Evolutionary conservation across 2,113 vertebrate species (phyloP).

Genomic region (Microcebus lehilahytsara): DNA sequence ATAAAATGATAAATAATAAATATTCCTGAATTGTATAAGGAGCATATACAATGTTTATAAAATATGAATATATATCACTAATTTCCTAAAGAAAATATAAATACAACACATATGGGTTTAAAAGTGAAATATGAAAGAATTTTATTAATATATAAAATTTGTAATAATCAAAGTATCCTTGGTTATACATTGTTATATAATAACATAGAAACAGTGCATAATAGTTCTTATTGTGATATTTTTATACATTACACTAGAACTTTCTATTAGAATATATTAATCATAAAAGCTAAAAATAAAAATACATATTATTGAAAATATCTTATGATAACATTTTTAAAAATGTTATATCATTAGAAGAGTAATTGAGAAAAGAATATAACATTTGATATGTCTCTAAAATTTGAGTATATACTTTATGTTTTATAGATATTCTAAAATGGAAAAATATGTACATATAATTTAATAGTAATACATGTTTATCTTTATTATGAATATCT

Average conservation of each 20-base stretch:
- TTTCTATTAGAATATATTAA: neutral
- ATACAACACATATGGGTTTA: neutral
- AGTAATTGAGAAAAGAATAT: neutral
- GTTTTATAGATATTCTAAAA: neutral
- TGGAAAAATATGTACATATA: neutral
- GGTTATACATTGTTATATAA: neutral
- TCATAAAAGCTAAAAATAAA: neutral
- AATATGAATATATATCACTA: neutral
- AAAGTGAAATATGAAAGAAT: neutral
- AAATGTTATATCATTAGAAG: neutral
- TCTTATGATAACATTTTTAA: neutral
- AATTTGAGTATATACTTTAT: neutral
- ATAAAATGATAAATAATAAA: neutral
- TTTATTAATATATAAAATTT: neutral
- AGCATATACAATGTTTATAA: neutral
- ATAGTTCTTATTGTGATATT: neutral
- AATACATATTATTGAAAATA: neutral
- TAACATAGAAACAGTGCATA: neutral
- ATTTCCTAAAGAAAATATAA: neutral
- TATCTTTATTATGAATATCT: neutral
- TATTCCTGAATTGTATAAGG: neutral
- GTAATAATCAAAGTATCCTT: neutral
- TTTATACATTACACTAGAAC: neutral
- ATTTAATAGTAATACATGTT: neutral
- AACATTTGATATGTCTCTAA: neutral